Evolutionary conservation across 2,113 vertebrate genomes (phyloP).

Genomic region (Nothoprocta pentlandii): DNA sequence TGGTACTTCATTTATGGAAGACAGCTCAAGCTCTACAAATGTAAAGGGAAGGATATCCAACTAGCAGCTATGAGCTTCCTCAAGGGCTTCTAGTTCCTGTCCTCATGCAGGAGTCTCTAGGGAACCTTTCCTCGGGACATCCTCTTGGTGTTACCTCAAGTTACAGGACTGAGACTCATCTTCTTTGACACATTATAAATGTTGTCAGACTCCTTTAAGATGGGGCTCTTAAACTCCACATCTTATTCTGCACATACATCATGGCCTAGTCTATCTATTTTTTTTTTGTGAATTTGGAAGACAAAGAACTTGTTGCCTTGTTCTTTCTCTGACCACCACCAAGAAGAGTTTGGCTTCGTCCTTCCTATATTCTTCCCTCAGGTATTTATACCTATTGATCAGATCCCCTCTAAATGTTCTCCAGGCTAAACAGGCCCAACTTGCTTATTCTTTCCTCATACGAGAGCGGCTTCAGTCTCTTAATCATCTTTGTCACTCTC

Average conservation of each 20-base stretch:
- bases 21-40: not conserved
- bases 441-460: no score
- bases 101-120: not conserved
- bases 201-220: not conserved
- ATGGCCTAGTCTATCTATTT: not conserved
- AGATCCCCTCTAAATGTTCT: no score
- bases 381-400: no score
- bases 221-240: not conserved
- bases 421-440: no score
- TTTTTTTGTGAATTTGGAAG: not conserved
- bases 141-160: not conserved
- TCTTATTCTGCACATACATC: not conserved
- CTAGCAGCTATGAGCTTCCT: not conserved
- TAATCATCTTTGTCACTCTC: no score
- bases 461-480: no score
- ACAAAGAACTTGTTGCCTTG: not conserved
- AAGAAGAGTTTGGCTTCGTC: no score
- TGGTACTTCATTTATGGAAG: not conserved
- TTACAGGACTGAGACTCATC: not conserved
- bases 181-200: not conserved
- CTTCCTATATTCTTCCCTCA: no score
- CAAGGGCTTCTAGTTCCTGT: constrained; percentile 6
- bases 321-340: no score
- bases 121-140: not conserved
- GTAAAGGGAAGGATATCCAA: not conserved